Base-by-base conservation (phyloP, 2,113 vertebrate species). In the Upupa epops region DNA sequence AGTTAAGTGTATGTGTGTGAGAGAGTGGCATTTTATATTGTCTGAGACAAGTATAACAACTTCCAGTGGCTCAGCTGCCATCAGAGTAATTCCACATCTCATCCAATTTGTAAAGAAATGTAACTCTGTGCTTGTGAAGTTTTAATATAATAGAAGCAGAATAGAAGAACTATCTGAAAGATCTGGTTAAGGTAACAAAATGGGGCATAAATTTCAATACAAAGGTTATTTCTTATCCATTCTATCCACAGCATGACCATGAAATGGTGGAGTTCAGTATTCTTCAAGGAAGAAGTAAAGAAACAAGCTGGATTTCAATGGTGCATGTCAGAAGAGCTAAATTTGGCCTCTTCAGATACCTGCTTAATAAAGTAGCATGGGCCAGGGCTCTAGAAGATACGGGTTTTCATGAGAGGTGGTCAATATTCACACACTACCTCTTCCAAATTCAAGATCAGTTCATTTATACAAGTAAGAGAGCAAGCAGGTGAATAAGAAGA, bases 1-100 rank as follows among this genome's bases (percentile, higher is more conserved):
- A 85, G 21, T 40, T 75, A 40, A 83, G 22, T 25, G 29, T 16
- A 28, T 24, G 5, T 60, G n/a, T 48, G 46, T 70, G 56, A 76
- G 71, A 88, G 31, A 95, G 72, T 83, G 29, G 22, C 76, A 66
- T 74, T 87, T 95, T 92, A 71, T 93, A 96, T 93, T 93, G 88
- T 90, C 89, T 91, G 70, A 52, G 78, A 95, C 80, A 97, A 95
- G 71, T 42, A 36, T 86, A 94, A 95, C 72, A 91, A 71, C 59
- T 89, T 91, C 77, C 31, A 63, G 79, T 88, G 89, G 75, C 89
- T 96, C 83, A 92, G 84, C 89, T 94, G 86, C 78, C 88, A 82
- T 80, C 71, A 78, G 60, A 73, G 56, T 93, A 97, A 95, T 94
- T 96, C 91, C 73, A 95, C 91, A 91, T 95, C 94, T 97, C 11